A percentile compares a stretch with the other conserved stretches of the same genome.
Conservation (phyloP, 2,113 vertebrate genomes). For the Ceyx cyanopectus region DNA sequence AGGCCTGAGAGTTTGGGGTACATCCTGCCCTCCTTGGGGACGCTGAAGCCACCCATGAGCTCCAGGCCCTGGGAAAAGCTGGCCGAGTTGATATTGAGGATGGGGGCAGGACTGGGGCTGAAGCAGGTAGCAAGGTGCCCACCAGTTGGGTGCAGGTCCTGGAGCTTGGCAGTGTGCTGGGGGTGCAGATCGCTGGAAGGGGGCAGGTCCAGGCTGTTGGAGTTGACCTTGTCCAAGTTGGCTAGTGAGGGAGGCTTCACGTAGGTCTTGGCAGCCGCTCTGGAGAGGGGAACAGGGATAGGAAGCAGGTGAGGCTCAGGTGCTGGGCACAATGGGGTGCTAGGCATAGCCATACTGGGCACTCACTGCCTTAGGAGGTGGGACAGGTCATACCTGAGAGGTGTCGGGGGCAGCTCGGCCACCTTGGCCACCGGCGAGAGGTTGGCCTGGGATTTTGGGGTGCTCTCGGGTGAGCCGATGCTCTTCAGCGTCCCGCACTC, state of each 20-base stretch:
- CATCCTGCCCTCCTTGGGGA: constrained; percentile 83
- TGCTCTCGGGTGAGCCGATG: constrained; percentile 77
- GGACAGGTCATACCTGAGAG: constrained; percentile 82
- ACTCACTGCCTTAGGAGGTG: accelerated
- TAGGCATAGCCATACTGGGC: accelerated
- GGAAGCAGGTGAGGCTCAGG: neutral
- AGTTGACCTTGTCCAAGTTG: constrained; percentile 92
- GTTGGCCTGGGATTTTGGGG: constrained; percentile 81
- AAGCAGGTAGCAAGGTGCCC: constrained; percentile 81
- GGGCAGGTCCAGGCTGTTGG: constrained; percentile 88
- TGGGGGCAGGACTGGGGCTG: constrained; percentile 92
- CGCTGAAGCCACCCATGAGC: constrained; percentile 82
- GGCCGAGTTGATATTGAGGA: constrained; percentile 93
- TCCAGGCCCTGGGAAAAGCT: constrained; percentile 88
- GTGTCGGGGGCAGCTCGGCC: constrained; percentile 83
- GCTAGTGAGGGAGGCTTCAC: constrained; percentile 88
- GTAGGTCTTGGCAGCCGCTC: constrained; percentile 85
- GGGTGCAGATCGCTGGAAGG: constrained; percentile 78
- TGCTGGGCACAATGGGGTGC: neutral
- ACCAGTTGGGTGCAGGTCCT: constrained; percentile 77
- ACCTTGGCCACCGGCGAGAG: constrained; percentile 80
- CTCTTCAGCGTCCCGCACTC: constrained; percentile 82
- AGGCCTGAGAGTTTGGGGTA: constrained; percentile 90
- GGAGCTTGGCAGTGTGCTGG: constrained; percentile 82
- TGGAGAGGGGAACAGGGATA: constrained; percentile 10